Percentiles rank a stretch among this genome's conserved stretches.
These are phyloP conservation scores for Adela reaumurella DNA, from an alignment of 2,888 invertebrate species.

Conservation along the genomic window DNA sequence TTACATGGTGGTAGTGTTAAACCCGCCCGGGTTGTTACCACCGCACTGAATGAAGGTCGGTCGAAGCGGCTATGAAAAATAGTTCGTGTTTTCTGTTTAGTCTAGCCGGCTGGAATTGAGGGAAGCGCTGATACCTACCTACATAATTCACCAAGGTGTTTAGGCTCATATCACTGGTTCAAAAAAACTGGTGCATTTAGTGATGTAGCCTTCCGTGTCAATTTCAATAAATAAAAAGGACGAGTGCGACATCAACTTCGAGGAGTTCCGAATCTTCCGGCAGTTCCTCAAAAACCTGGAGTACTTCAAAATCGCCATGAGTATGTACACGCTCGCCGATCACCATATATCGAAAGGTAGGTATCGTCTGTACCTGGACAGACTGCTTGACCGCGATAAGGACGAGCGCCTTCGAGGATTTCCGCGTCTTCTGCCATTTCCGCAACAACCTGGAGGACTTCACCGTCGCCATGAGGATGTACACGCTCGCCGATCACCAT, in stretches of 20 bases:
- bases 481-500: conserved; percentile 91
- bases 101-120: no score
- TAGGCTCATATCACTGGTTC: no score
- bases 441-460: conserved; percentile 97
- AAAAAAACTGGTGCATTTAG: no score
- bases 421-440: conserved; percentile 95
- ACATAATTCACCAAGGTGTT: no score
- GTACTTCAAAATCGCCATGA: conserved; percentile 96
- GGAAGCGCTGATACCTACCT: no score
- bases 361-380: conserved; percentile 86
- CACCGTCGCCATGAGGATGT: conserved; percentile 96
- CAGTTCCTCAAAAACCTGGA: conserved; percentile 96
- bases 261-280: conserved; percentile 94
- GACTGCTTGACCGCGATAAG: conserved; percentile 77
- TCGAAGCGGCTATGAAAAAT: no score
- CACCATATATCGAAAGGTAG: conserved; percentile 96
- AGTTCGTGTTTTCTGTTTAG: no score
- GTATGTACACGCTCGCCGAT: conserved; percentile 95
- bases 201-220: no score
- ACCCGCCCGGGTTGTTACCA: no score
- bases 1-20: no score
- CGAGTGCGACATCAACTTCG: conserved; percentile 80
- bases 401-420: conserved; percentile 86
- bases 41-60: no score
- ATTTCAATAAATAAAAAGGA: no score